Percentiles rank a stretch among this genome's conserved stretches.
These are phyloP conservation scores for Furcifer pardalis DNA, from an alignment of 2,797 vertebrate species.

Conservation along the genomic window DNA sequence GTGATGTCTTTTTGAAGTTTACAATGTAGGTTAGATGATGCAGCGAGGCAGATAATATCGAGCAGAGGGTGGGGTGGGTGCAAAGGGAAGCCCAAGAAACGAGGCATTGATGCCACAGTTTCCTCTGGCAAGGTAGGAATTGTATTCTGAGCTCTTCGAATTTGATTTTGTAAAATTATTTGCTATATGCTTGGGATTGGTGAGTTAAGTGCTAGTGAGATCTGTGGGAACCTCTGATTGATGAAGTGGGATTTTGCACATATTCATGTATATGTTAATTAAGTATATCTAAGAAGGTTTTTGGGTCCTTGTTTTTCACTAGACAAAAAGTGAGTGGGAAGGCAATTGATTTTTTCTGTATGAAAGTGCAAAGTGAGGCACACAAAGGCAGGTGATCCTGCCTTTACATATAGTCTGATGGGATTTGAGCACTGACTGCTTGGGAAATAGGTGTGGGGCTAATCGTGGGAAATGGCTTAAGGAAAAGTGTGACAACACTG, in stretches of 20 bases:
- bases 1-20: constrained; percentile 46
- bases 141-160: constrained; percentile 21
- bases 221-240: neutral
- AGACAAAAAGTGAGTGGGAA: neutral
- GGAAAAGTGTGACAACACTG: neutral
- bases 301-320: neutral
- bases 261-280: neutral
- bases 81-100: constrained; percentile 43
- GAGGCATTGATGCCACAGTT: constrained; percentile 54
- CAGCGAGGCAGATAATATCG: constrained; percentile 43
- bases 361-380: neutral
- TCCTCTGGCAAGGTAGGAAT: constrained; percentile 53
- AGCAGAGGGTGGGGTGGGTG: constrained; percentile 52
- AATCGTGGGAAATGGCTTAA: neutral
- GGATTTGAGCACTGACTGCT: neutral
- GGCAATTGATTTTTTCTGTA: neutral
- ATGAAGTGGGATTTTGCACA: neutral
- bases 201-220: neutral
- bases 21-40: constrained; percentile 61
- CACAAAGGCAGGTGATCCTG: neutral
- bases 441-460: neutral
- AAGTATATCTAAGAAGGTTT: neutral
- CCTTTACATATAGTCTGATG: neutral
- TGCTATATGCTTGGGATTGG: neutral
- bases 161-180: neutral